Percentiles rank a stretch among this genome's conserved stretches.
Conservation (phyloP, 2,113 vertebrate genomes). For the Ciconia stormi region DNA sequence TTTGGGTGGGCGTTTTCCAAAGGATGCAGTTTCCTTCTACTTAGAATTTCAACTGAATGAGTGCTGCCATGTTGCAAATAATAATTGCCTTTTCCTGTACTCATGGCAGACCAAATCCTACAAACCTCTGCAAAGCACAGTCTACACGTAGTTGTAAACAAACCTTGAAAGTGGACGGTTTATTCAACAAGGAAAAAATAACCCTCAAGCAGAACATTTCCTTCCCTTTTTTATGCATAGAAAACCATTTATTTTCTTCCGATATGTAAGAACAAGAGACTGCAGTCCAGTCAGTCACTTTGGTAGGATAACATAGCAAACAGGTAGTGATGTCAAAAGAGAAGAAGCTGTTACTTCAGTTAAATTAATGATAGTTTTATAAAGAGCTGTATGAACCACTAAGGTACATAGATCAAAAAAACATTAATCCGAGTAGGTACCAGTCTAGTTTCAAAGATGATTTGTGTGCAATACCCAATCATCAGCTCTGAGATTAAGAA, state of each 20-base stretch:
- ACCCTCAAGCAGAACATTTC: neutral
- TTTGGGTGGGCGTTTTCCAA: neutral
- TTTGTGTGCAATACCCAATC: neutral
- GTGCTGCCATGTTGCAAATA: neutral
- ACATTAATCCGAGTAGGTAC: neutral
- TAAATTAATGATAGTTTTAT: neutral
- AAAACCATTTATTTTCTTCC: neutral
- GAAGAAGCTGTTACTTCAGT: neutral
- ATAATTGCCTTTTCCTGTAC: neutral
- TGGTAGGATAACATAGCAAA: neutral
- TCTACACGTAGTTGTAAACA: neutral
- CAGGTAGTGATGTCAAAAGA: neutral
- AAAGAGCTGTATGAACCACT: neutral
- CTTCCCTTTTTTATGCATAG: neutral
- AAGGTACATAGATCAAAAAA: neutral
- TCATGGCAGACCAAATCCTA: neutral
- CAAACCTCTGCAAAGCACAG: neutral
- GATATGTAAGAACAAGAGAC: neutral
- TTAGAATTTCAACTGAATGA: neutral
- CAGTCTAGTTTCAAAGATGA: neutral
- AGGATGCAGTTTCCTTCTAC: neutral
- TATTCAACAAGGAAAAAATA: neutral
- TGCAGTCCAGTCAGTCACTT: neutral
- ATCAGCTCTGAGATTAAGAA: neutral
- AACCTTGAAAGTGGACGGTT: neutral